phyloP scores from a whole-genome alignment of 2,888 invertebrate species.

The Epiblema foenella region DNA sequence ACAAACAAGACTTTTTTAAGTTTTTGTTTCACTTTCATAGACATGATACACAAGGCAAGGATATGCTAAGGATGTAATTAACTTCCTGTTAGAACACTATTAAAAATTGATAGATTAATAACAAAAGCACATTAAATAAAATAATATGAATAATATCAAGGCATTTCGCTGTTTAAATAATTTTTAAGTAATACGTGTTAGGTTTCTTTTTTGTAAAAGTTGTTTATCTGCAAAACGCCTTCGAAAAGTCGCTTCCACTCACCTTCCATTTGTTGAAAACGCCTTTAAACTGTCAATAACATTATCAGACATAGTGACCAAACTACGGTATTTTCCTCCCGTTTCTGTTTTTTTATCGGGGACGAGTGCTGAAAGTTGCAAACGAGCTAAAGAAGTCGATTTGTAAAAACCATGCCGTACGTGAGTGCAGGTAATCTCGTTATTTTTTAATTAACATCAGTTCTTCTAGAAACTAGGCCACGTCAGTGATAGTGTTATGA shows the following conservation, averaged over 20 bases:
- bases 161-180: not conserved
- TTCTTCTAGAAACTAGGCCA: conserved; percentile 20
- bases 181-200: too few relatives aligned
- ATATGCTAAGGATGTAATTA: too few relatives aligned
- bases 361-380: not conserved
- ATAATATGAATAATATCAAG: not conserved
- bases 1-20: conserved; percentile 31
- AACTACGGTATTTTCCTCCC: not conserved
- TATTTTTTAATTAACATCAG: not conserved
- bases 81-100: not conserved
- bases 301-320: not conserved
- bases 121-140: too few relatives aligned
- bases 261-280: not conserved
- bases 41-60: not conserved
- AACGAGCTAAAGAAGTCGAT: not conserved
- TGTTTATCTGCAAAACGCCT: not conserved
- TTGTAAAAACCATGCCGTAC: conserved; percentile 27
- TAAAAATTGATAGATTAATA: not conserved
- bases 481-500: conserved; percentile 38
- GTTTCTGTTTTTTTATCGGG: not conserved
- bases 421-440: conserved; percentile 27
- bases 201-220: too few relatives aligned
- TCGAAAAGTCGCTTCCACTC: not conserved
- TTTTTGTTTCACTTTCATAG: conserved; percentile 11
- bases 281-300: conserved; percentile 4